Conservation (phyloP, 2,888 invertebrate genomes). For the Leucoptera coffeella region DNA sequence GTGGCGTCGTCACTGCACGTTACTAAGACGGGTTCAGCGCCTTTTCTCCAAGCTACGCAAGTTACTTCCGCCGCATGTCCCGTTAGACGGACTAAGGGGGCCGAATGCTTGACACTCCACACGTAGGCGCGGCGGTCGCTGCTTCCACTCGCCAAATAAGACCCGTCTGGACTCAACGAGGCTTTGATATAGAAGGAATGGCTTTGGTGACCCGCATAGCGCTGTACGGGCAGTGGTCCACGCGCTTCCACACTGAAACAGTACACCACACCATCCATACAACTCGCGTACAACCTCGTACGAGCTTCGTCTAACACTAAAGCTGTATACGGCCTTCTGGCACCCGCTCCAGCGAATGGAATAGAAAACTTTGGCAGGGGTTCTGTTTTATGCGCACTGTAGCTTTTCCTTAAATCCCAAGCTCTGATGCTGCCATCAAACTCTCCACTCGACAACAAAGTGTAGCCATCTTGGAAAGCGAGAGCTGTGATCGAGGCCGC, state of each 20-base stretch:
- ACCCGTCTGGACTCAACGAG: slow-evolving; percentile 71
- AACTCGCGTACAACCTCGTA: slow-evolving; percentile 73
- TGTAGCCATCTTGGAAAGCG: slow-evolving; percentile 68
- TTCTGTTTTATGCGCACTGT: slow-evolving; percentile 60
- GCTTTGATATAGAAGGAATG: slow-evolving; percentile 82
- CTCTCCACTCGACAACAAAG: slow-evolving; percentile 78
- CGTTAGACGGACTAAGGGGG: slow-evolving; percentile 61
- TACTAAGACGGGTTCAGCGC: slow-evolving; percentile 57
- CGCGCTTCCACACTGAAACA: slow-evolving; percentile 74
- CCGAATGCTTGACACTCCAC: slow-evolving; percentile 64
- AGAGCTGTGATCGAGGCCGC: slow-evolving; percentile 72
- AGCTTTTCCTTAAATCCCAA: slow-evolving; percentile 83
- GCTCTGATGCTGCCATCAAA: slow-evolving; percentile 83
- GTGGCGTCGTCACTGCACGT: slow-evolving; percentile 81
- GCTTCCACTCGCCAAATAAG: slow-evolving; percentile 82
- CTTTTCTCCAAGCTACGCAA: slow-evolving; percentile 73
- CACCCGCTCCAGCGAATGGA: slow-evolving; percentile 67
- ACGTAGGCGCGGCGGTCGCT: slow-evolving; percentile 82
- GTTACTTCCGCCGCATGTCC: slow-evolving; percentile 86
- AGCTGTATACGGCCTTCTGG: slow-evolving; percentile 68
- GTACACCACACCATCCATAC: slow-evolving; percentile 82
- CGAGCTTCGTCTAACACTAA: slow-evolving; percentile 66
- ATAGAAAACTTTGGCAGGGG: slow-evolving; percentile 67
- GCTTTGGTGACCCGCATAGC: slow-evolving; percentile 69
- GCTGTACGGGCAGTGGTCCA: slow-evolving; percentile 56